Evolutionary conservation across 2,888 invertebrate species (phyloP).

Genomic region (Erpobdella octoculata): DNA sequence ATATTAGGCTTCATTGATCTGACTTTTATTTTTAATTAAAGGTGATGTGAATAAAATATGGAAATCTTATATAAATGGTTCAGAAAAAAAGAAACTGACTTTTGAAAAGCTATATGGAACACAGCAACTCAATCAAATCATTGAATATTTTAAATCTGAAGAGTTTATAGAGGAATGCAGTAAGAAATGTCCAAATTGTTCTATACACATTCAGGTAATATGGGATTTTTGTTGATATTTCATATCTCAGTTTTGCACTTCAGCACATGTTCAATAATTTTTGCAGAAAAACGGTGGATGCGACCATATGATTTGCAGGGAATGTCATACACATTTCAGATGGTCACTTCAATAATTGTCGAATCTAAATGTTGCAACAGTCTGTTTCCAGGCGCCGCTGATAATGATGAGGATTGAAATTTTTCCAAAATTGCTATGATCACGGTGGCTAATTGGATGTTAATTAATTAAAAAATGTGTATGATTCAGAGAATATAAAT

Average conservation of each 20-base stretch:
- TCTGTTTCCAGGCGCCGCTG: too few species aligned
- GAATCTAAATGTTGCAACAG: too few species aligned
- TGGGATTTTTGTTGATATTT: not conserved
- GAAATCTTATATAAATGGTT: not conserved
- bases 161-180: not conserved
- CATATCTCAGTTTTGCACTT: not conserved
- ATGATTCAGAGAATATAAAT: too few species aligned
- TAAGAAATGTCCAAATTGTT: not conserved
- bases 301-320: conserved; percentile 65
- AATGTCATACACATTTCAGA: too few species aligned
- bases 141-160: not conserved
- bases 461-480: too few species aligned
- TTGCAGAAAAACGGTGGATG: conserved; percentile 58
- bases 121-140: not conserved
- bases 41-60: not conserved
- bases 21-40: not conserved
- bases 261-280: not conserved
- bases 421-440: too few species aligned
- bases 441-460: too few species aligned
- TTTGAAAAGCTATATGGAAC: not conserved
- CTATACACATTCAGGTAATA: not conserved
- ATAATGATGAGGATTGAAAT: too few species aligned
- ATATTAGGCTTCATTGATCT: too few species aligned
- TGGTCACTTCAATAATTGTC: too few species aligned
- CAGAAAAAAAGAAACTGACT: not conserved